These are phyloP conservation scores for Goniozus legneri DNA, from an alignment of 1,140 invertebrate species.

Conservation along the genomic window DNA sequence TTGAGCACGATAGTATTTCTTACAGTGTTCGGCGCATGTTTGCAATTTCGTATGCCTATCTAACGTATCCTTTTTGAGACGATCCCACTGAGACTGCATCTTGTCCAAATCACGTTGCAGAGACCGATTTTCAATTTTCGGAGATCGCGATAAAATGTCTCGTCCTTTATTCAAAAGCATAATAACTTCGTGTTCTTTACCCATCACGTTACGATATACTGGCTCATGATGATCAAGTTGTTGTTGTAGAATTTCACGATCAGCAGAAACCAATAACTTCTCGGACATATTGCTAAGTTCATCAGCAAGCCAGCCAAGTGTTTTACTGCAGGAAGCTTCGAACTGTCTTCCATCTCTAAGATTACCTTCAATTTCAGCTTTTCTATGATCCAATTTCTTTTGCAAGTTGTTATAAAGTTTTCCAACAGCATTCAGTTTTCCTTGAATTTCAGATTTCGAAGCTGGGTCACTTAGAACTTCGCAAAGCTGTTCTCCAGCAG, in stretches of 20 bases:
- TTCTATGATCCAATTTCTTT: constrained; percentile 83
- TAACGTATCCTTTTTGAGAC: constrained; percentile 78
- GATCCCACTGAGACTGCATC: constrained; percentile 86
- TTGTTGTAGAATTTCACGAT: constrained; percentile 75
- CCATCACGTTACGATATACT: constrained; percentile 82
- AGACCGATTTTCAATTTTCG: constrained; percentile 56
- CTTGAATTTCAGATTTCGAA: constrained; percentile 85
- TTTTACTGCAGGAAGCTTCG: constrained; percentile 79
- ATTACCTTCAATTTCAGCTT: constrained; percentile 86
- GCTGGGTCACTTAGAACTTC: constrained; percentile 88
- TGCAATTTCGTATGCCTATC: constrained; percentile 82
- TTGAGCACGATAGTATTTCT: constrained; percentile 80
- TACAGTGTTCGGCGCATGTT: constrained; percentile 87
- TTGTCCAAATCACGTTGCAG: constrained; percentile 75
- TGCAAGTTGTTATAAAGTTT: constrained; percentile 81
- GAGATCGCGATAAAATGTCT: constrained; percentile 65
- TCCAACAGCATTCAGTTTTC: constrained; percentile 78
- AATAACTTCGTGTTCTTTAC: constrained; percentile 89
- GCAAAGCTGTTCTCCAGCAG: constrained; percentile 79
- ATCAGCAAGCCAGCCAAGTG: constrained; percentile 83
- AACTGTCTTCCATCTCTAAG: constrained; percentile 81
- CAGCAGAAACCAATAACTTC: constrained; percentile 80
- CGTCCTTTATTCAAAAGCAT: constrained; percentile 90
- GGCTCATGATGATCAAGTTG: constrained; percentile 87
- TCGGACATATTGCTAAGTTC: constrained; percentile 73